Conservation (phyloP, 2,797 vertebrate genomes). For the Diplodus puntazzo region DNA sequence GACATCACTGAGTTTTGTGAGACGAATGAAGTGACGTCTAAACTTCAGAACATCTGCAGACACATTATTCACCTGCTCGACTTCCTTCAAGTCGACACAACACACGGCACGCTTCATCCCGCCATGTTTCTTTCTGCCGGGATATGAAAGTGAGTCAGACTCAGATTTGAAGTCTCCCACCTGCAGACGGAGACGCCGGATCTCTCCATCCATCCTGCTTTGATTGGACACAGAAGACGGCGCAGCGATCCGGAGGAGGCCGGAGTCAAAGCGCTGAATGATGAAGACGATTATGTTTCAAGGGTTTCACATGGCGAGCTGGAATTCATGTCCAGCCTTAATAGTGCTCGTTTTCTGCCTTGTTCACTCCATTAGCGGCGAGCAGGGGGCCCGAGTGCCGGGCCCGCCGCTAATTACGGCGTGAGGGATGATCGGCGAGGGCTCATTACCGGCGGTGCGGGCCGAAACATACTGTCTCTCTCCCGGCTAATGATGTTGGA, state of each 20-base stretch:
- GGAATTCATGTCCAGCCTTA: slow-evolving; percentile 66
- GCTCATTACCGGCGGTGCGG: slow-evolving; percentile 80
- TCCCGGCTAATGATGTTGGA: slow-evolving; percentile 83
- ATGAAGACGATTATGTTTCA: slow-evolving; percentile 68
- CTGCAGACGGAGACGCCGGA: slow-evolving; percentile 12
- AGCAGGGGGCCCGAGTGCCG: slow-evolving; percentile 52
- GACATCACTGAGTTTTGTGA: too few species aligned
- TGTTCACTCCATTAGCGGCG: slow-evolving; percentile 77
- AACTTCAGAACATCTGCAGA: not conserved
- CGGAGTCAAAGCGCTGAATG: slow-evolving; percentile 37
- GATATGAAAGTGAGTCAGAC: not conserved
- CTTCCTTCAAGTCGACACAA: not conserved
- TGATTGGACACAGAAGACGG: slow-evolving; percentile 25
- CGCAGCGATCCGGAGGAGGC: slow-evolving; percentile 40
- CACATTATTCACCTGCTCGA: not conserved
- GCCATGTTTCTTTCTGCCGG: not conserved
- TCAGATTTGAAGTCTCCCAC: slow-evolving; percentile 11
- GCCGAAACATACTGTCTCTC: slow-evolving; percentile 80
- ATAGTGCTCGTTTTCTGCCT: slow-evolving; percentile 77
- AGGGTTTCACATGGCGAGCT: slow-evolving; percentile 56
- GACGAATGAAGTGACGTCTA: not conserved
- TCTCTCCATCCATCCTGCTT: slow-evolving; percentile 50
- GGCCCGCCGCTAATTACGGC: slow-evolving; percentile 77
- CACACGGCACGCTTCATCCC: not conserved
- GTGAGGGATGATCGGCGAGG: slow-evolving; percentile 81